A percentile compares a stretch with the other conserved stretches of the same genome.
Conservation (phyloP, 1,140 invertebrate species). For the Drosophila lowei region DNA sequence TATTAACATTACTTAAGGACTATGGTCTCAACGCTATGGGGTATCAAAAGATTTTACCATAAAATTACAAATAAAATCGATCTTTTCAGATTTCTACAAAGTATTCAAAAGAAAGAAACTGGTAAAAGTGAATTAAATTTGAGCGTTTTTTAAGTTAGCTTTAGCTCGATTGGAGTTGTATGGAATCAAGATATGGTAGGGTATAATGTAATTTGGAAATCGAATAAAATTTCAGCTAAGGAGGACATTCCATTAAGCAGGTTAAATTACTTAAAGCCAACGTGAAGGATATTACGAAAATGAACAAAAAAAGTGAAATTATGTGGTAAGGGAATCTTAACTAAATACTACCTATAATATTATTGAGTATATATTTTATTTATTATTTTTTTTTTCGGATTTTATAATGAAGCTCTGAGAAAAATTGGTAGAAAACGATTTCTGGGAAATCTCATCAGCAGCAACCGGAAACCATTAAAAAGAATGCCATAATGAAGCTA, state of each 20-base stretch:
- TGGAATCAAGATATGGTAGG: slow-evolving; percentile 26
- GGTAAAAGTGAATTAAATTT: slow-evolving; percentile 9
- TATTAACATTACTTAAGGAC: slow-evolving; percentile 41
- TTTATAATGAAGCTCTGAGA: slow-evolving; percentile 28
- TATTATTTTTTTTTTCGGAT: slow-evolving; percentile 16
- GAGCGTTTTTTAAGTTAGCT: slow-evolving; percentile 28
- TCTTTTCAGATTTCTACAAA: slow-evolving; percentile 31
- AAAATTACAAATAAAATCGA: slow-evolving; percentile 30
- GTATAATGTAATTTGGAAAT: slow-evolving; percentile 33
- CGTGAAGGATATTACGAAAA: slow-evolving; percentile 27
- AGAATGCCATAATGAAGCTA: slow-evolving; percentile 49
- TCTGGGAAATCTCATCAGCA: slow-evolving; percentile 32
- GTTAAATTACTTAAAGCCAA: slow-evolving; percentile 65
- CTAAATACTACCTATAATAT: slow-evolving; percentile 28
- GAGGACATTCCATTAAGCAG: slow-evolving; percentile 76
- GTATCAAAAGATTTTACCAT: slow-evolving; percentile 25
- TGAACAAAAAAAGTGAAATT: slow-evolving; percentile 34
- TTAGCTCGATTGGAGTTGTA: slow-evolving; percentile 41
- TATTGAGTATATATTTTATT: slow-evolving; percentile 4
- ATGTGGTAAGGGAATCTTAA: slow-evolving; percentile 23
- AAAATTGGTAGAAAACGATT: slow-evolving; percentile 21
- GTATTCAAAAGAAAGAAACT: slow-evolving; percentile 17
- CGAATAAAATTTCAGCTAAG: slow-evolving; percentile 64
- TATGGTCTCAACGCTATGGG: slow-evolving; percentile 37
- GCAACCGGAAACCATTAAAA: slow-evolving; percentile 50